Evolutionary conservation across 1,140 invertebrate species (phyloP).

Genomic region (Drosophila mojavensis): DNA sequence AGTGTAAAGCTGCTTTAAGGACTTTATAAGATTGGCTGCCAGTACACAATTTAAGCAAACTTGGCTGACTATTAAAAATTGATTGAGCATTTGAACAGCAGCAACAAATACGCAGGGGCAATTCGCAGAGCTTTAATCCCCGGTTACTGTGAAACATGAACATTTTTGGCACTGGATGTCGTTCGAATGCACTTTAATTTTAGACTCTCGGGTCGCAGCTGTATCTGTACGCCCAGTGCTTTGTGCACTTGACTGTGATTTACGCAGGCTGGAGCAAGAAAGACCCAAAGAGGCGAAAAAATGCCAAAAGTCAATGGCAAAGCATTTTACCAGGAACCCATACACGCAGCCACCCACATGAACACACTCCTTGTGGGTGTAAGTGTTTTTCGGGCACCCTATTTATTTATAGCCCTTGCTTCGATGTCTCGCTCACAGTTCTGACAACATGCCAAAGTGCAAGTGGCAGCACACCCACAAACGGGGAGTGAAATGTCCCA

Average conservation of each 20-base stretch:
- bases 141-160: no score
- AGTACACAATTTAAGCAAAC: no score
- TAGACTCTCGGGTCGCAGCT: conserved; percentile 59
- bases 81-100: no score
- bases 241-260: conserved; percentile 76
- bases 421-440: conserved; percentile 63
- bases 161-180: no score
- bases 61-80: no score
- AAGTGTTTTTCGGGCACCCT: conserved; percentile 31
- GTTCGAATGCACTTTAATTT: conserved; percentile 51
- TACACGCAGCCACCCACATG: neutral
- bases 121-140: no score
- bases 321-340: conserved; percentile 24
- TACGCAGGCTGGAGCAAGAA: conserved; percentile 52
- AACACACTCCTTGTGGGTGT: conserved; percentile 17
- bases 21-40: no score
- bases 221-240: conserved; percentile 57
- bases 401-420: conserved; percentile 69
- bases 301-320: conserved; percentile 45
- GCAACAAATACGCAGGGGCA: no score
- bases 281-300: neutral
- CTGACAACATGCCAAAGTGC: conserved; percentile 75
- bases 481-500: conserved; percentile 10
- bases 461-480: conserved; percentile 54
- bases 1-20: neutral